Evolutionary conservation across 2,888 invertebrate genomes (phyloP).

Genomic region (Anthophora plumipes): DNA sequence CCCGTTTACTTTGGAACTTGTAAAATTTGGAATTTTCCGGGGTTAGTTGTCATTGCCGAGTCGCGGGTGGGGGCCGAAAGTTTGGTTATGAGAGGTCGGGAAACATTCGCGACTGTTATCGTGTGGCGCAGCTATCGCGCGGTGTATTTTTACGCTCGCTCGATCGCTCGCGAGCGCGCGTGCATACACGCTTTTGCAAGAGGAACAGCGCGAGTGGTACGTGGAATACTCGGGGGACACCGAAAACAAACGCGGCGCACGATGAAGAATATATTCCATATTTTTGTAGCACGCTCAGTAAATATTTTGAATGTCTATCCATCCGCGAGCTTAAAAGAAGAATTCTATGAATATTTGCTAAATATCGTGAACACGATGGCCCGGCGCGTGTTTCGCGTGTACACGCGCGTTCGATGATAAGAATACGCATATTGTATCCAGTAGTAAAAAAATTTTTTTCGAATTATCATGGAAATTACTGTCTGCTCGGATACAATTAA

Average conservation of each 20-base stretch:
- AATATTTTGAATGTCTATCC: conserved; percentile 56
- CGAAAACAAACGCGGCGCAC: conserved; percentile 43
- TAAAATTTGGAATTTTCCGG: conserved; percentile 56
- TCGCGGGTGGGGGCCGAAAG: conserved; percentile 41
- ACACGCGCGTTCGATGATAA: background rate
- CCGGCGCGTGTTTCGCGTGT: conserved; percentile 8
- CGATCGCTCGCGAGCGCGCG: conserved; percentile 4
- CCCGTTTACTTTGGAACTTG: conserved; percentile 30
- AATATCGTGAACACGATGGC: conserved; percentile 43
- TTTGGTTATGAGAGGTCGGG: conserved; percentile 59
- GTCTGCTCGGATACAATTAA: conserved; percentile 14
- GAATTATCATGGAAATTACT: conserved; percentile 32
- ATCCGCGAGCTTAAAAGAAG: conserved; percentile 36
- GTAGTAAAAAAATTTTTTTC: conserved; percentile 10
- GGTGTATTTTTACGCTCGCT: conserved; percentile 54
- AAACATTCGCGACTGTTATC: conserved; percentile 59
- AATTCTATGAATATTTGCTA: conserved; percentile 56
- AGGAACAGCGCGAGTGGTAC: background rate
- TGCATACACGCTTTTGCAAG: background rate
- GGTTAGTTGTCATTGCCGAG: conserved; percentile 62
- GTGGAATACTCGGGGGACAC: conserved; percentile 46
- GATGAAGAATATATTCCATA: conserved; percentile 43
- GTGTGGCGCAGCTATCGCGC: conserved; percentile 51
- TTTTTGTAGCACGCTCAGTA: conserved; percentile 55
- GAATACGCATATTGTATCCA: conserved; percentile 28